Evolutionary conservation across 2,888 invertebrate species (phyloP), one percentile per base, ranked within the genome.

Genomic region (Drosophila atroscutellata): DNA sequence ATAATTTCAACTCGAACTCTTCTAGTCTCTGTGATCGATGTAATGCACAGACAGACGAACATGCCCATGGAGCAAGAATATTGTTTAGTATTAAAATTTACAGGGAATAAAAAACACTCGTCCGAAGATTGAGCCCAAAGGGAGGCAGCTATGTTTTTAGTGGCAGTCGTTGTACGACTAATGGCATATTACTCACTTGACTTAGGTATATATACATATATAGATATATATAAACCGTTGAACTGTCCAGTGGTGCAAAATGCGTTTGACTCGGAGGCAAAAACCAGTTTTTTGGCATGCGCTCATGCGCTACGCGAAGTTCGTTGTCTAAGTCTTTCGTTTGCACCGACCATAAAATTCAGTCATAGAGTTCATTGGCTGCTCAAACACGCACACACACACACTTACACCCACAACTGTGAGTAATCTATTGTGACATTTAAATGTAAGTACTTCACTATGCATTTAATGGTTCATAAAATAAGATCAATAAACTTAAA

Each of bases 281-380:
- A 76, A 83, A 80, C 84, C 65, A 55, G 75, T 89, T 89, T 86
- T 81, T 73, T 81, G 86, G 81, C 86, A 76, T 83, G 73, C 72
- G 56, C 62, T 65, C 63, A 66, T 36, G 58, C 30, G 42, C n/a
- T 55, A 37, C 61, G 26, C 34, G 75, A 72, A 80, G 88, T 90
- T 88, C 77, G 88, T 83, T 85, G 89, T 78, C 86, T 87, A 90
- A 89, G 86, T 88, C 90, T 90, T 88, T 88, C 87, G 79, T 89
- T 86, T 69, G 65, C 34, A 55, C 49, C 34, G 52, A 54, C 80
- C 49, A 71, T 77, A 67, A 62, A 77, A 74, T 69, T 51, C 77
- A 77, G 63, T 57, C 83, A 68, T 77, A 78, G 87, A 89, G 85
- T 86, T 86, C 85, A 89, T 78, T 86, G 87, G 63, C 89, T 80